Evolutionary conservation across 2,888 invertebrate genomes (phyloP).

Genomic region (Deroplatys truncata): DNA sequence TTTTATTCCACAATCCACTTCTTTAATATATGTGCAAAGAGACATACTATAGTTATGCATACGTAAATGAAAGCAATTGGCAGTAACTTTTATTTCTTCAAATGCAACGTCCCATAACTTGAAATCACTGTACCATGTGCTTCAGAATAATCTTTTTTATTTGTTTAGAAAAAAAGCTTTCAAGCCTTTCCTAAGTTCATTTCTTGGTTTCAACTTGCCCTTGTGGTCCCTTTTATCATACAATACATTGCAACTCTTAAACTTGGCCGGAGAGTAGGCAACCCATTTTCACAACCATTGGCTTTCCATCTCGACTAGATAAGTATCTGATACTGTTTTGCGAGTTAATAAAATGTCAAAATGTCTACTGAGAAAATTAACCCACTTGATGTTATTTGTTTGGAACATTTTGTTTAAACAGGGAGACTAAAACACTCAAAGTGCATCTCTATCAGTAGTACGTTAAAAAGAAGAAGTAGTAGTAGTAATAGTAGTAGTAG

Average conservation of each 20-base stretch:
- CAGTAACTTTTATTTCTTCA: conserved; percentile 19
- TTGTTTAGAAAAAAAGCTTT: conserved; percentile 16
- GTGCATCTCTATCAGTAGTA: too few species aligned
- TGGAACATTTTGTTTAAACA: neutral
- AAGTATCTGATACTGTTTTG: neutral
- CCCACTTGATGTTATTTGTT: neutral
- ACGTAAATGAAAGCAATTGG: neutral
- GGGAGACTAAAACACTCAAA: too few species aligned
- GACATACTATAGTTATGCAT: neutral
- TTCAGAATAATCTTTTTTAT: conserved; percentile 9
- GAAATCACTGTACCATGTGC: conserved; percentile 10
- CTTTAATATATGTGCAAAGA: neutral
- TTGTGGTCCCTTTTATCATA: conserved; percentile 8
- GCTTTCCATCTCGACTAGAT: neutral
- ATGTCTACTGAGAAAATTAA: neutral
- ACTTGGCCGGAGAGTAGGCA: neutral
- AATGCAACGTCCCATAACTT: conserved; percentile 5
- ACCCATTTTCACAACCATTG: neutral
- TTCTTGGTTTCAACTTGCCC: neutral
- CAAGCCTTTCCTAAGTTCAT: conserved; percentile 7
- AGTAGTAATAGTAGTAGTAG: too few species aligned
- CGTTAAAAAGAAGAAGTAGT: too few species aligned
- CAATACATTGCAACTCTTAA: neutral
- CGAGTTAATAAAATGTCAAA: neutral
- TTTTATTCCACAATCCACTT: neutral